A percentile compares a stretch with the other conserved stretches of the same genome.
These are phyloP conservation scores for Fundulus diaphanus DNA, from an alignment of 2,797 vertebrate genomes.

Conservation along the genomic window DNA sequence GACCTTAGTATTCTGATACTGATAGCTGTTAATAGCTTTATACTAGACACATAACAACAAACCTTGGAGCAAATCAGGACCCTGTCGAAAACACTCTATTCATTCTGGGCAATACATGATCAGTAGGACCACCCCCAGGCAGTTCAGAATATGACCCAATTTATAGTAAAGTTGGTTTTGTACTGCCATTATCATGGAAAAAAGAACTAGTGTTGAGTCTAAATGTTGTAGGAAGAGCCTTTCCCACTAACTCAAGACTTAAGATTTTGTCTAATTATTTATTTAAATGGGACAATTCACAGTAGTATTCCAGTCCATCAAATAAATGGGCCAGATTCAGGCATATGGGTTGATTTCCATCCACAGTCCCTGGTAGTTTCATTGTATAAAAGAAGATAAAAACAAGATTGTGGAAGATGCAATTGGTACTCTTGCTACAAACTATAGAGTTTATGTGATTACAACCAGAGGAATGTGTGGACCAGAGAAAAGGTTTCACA, in stretches of 20 bases:
- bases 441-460: conserved; percentile 30
- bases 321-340: background rate
- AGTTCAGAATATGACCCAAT: background rate
- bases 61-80: background rate
- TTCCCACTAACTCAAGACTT: background rate
- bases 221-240: background rate
- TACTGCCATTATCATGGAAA: background rate
- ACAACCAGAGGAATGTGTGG: conserved; percentile 50
- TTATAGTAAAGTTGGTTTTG: background rate
- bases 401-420: conserved; percentile 39
- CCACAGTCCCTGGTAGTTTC: too few species aligned
- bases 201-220: background rate
- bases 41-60: background rate
- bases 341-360: background rate
- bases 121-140: background rate
- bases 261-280: background rate
- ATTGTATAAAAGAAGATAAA: background rate
- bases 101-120: background rate
- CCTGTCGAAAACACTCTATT: background rate
- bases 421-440: conserved; percentile 29
- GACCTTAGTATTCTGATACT: background rate
- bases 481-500: conserved; percentile 26
- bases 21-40: background rate
- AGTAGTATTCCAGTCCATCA: background rate
- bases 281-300: background rate